Evolutionary conservation across 2,797 vertebrate species (phyloP), one percentile per base, ranked within the genome.

Genomic region (Dallia pectoralis): DNA sequence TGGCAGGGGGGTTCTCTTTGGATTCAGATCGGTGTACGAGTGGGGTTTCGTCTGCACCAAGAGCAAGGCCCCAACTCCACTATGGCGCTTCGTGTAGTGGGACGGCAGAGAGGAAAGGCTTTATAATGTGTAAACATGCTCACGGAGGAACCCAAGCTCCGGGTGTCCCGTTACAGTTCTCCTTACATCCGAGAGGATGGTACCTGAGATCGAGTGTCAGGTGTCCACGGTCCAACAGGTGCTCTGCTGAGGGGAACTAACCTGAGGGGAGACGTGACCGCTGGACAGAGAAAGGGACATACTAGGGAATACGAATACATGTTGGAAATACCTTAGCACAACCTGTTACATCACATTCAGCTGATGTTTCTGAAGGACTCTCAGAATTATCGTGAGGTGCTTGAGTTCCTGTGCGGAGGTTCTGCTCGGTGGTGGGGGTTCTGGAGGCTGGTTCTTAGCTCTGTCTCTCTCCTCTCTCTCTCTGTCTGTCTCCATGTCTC

Each of bases 171-270:
- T 86, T 82, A 76, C 73, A 16, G 67, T 61, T 76, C 72, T 70
- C 70, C 51, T 82, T 79, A 75, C 72, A 66, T 40, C 75, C 67
- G 72, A 77, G 74, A 25, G 3, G 77, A 25, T 59, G 75, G 74
- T 86, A 90, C 87, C 87, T 88, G 86, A 63, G 68, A 76, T 62
- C 56, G 63, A 40, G 73, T 86, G 83, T 91, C 86, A 69, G 69
- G 81, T 92, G 90, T 89, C 91, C 88, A 76, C 69, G 68, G 83
- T 59, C 63, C 75, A 86, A 91, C 91, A 92, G 90, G 89, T 92
- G 91, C 85, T 75, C 61, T n/a, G n/a, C n/a, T n/a, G n/a, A n/a
- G n/a, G n/a, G n/a, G n/a, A n/a, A n/a, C 80, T 77, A 70, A 88
- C 84, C 86, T 88, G 88, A 81, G 79, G 86, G 87, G 89, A 88